Evolutionary conservation across 2,888 invertebrate genomes (phyloP).

Genomic region (Cinara cedri): DNA sequence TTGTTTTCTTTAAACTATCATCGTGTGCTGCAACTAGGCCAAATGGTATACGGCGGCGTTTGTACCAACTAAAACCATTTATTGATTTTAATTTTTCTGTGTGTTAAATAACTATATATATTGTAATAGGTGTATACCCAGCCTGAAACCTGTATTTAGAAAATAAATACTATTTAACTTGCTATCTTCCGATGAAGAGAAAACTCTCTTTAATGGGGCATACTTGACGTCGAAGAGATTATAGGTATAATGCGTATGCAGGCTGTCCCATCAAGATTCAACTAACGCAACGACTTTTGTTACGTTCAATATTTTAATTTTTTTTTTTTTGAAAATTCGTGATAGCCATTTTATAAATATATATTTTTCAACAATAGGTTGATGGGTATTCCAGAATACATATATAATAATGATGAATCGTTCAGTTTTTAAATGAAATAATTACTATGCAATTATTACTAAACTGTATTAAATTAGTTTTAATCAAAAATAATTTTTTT

Average conservation of each 20-base stretch:
- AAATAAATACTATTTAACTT: conserved; percentile 33
- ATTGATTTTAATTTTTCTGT: conserved; percentile 23
- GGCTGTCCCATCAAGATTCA: too few relatives aligned
- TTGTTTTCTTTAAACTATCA: conserved; percentile 15
- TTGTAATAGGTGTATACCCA: background rate
- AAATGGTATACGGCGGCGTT: background rate
- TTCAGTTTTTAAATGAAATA: too few relatives aligned
- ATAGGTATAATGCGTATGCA: too few relatives aligned
- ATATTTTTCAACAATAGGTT: too few relatives aligned
- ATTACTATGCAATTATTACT: too few relatives aligned
- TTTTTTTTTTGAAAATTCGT: background rate
- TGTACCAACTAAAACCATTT: conserved; percentile 8
- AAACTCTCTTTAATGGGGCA: conserved; percentile 32
- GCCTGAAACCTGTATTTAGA: conserved; percentile 52
- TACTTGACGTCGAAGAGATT: background rate
- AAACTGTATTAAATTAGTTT: too few relatives aligned
- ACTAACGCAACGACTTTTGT: too few relatives aligned
- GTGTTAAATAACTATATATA: conserved; percentile 22
- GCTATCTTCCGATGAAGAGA: conserved; percentile 5
- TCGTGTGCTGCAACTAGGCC: conserved; percentile 26
- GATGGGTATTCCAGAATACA: too few relatives aligned
- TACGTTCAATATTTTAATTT: too few relatives aligned
- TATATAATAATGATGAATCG: too few relatives aligned
- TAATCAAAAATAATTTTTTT: too few relatives aligned
- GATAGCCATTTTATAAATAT: too few relatives aligned